These are phyloP conservation scores for Carassius auratus DNA, from an alignment of 2,113 vertebrate genomes.

Conservation along the genomic window DNA sequence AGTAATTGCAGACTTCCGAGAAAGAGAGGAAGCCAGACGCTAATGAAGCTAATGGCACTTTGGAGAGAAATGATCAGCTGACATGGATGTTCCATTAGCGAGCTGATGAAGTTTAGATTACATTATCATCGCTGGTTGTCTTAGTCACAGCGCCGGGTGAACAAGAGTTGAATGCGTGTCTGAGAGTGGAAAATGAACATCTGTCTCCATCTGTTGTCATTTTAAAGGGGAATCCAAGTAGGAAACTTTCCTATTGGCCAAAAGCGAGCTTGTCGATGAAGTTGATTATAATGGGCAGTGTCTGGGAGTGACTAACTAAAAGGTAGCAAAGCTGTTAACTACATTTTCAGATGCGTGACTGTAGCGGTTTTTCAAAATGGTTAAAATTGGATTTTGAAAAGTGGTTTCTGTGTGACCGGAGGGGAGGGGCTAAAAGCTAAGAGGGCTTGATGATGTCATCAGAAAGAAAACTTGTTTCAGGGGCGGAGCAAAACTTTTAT, in stretches of 20 bases:
- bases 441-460: background rate
- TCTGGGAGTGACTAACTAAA: background rate
- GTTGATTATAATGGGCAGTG: background rate
- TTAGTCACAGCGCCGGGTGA: background rate
- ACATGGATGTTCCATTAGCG: slow-evolving; percentile 43
- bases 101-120: slow-evolving; percentile 32
- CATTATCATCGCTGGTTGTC: slow-evolving; percentile 7
- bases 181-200: background rate
- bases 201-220: slow-evolving; percentile 8
- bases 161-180: background rate
- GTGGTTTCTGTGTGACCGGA: background rate
- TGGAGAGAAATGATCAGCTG: slow-evolving; percentile 33
- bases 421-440: background rate
- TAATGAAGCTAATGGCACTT: slow-evolving; percentile 37
- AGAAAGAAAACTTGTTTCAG: background rate
- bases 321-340: background rate
- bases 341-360: background rate
- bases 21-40: slow-evolving; percentile 1
- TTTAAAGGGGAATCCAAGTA: background rate
- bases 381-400: background rate
- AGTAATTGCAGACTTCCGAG: slow-evolving; percentile 31
- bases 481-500: background rate
- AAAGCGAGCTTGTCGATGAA: background rate
- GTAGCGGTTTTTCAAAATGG: background rate
- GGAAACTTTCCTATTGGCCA: background rate